Percentiles rank a stretch among this genome's conserved stretches.
These are phyloP conservation scores for Callionymus lyra DNA, from an alignment of 2,113 vertebrate genomes.

Conservation along the genomic window DNA sequence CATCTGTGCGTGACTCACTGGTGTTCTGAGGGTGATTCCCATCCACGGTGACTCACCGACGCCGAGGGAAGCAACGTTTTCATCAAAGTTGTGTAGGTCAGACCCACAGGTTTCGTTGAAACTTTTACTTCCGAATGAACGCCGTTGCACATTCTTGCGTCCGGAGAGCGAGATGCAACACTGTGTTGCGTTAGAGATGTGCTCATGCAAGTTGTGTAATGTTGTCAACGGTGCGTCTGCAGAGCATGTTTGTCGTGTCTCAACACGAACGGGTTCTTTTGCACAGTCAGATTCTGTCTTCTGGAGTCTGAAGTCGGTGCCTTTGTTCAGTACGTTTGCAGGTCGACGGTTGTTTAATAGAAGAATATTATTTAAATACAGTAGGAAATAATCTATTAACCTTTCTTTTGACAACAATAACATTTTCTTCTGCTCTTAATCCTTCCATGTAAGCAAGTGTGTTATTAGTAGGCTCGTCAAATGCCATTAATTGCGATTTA, in stretches of 20 bases:
- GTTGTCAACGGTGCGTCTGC: slow-evolving; percentile 6
- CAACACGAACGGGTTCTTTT: slow-evolving; percentile 27
- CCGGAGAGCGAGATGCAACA: slow-evolving; percentile 8
- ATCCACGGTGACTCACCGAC: slow-evolving; percentile 26
- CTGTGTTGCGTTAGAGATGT: neutral
- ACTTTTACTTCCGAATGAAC: too few relatives aligned
- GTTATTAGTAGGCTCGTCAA: too few relatives aligned
- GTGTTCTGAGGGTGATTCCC: slow-evolving; percentile 31
- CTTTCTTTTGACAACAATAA: too few relatives aligned
- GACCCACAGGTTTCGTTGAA: too few relatives aligned
- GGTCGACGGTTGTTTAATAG: too few relatives aligned
- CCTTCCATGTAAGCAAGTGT: too few relatives aligned
- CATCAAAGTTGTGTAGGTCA: too few relatives aligned
- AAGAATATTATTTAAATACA: too few relatives aligned
- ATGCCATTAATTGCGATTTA: too few relatives aligned
- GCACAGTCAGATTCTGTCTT: slow-evolving; percentile 4
- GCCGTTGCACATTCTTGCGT: too few relatives aligned
- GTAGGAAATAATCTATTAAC: too few relatives aligned
- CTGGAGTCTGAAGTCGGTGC: slow-evolving; percentile 17
- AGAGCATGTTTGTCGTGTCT: slow-evolving; percentile 22
- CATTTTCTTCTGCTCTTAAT: too few relatives aligned
- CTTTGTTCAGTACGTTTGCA: neutral
- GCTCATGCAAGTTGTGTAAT: slow-evolving; percentile 34
- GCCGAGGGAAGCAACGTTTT: slow-evolving; percentile 27
- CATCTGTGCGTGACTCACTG: slow-evolving; percentile 39